Evolutionary conservation across 2,113 vertebrate genomes (phyloP).

Genomic region (Coregonus clupeaformis): DNA sequence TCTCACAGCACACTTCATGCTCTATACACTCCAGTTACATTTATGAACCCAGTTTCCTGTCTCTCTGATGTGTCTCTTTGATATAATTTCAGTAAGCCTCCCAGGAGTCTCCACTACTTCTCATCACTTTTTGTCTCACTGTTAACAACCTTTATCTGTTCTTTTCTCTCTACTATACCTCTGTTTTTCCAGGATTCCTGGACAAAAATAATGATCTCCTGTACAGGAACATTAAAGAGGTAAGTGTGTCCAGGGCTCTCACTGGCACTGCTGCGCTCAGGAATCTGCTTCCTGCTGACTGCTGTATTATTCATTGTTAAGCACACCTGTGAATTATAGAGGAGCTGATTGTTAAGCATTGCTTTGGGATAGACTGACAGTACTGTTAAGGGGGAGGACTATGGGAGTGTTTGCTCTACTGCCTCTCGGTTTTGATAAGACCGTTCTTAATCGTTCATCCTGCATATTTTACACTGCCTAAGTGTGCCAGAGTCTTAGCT

Average conservation of each 20-base stretch:
- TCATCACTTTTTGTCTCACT: neutral
- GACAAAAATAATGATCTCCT: slow-evolving; percentile 97
- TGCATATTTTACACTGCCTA: neutral
- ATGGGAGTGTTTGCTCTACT: neutral
- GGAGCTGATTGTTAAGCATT: slow-evolving; percentile 17
- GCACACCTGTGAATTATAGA: slow-evolving; percentile 12
- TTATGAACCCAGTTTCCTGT: neutral
- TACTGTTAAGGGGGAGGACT: neutral
- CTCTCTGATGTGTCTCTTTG: no score
- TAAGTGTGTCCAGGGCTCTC: slow-evolving; percentile 71
- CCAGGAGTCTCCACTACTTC: neutral
- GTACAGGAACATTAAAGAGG: slow-evolving; percentile 93
- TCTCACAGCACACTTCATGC: neutral
- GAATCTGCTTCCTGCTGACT: neutral
- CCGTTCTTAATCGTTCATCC: neutral
- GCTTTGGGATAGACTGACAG: neutral
- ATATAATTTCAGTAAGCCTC: neutral
- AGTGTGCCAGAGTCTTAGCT: neutral
- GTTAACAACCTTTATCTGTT: neutral
- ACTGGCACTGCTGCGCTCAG: neutral
- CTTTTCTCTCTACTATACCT: neutral
- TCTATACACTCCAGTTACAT: neutral
- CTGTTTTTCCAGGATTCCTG: slow-evolving; percentile 82
- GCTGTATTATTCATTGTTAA: neutral
- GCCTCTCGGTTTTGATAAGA: neutral